These are phyloP conservation scores for Colletes gigas DNA, from an alignment of 1,140 invertebrate species.

Conservation along the genomic window DNA sequence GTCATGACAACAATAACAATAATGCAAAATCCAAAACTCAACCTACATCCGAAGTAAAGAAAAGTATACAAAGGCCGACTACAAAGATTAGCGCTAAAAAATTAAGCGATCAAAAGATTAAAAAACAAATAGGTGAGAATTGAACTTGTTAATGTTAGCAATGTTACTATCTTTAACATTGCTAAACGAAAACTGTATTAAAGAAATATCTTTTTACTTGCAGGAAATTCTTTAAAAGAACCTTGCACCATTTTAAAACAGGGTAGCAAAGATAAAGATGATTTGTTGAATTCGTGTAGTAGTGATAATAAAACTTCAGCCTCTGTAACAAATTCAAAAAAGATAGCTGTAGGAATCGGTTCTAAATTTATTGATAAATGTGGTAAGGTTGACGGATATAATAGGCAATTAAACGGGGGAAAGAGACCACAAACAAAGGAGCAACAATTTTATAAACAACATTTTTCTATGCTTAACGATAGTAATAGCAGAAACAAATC, in stretches of 20 bases:
- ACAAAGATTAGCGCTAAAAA: conserved; percentile 20
- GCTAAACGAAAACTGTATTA: background rate
- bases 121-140: conserved; percentile 23
- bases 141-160: background rate
- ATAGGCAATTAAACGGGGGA: conserved; percentile 18
- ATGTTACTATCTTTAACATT: background rate
- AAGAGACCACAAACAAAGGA: conserved; percentile 44
- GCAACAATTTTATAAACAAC: conserved; percentile 57
- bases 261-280: conserved; percentile 20
- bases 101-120: conserved; percentile 2
- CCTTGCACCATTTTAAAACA: conserved; percentile 31
- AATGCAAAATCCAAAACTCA: conserved; percentile 55
- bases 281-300: conserved; percentile 23
- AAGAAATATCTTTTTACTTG: background rate
- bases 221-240: conserved; percentile 27
- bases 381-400: conserved; percentile 22
- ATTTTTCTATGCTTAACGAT: conserved; percentile 36
- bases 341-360: background rate
- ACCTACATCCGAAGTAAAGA: conserved; percentile 20
- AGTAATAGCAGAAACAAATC: conserved; percentile 5
- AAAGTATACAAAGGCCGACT: conserved; percentile 18
- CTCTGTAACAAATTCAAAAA: conserved; percentile 20
- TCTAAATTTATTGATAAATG: conserved; percentile 29
- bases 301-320: conserved; percentile 25
- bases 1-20: conserved; percentile 49